These are phyloP conservation scores for Dromococcyx pavoninus DNA, from an alignment of 2,797 vertebrate genomes.

Conservation along the genomic window DNA sequence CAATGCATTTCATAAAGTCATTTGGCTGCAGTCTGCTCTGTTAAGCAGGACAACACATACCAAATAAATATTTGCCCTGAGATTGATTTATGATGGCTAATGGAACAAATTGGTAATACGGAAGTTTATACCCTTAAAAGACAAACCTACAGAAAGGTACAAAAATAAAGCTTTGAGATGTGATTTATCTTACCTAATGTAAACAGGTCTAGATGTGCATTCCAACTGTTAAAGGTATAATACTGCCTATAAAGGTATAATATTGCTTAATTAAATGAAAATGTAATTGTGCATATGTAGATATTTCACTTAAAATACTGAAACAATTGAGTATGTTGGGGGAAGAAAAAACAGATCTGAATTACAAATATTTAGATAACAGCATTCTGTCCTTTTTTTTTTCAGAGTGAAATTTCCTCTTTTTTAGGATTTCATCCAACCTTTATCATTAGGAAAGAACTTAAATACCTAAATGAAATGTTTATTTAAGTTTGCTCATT, in stretches of 20 bases:
- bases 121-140: background rate
- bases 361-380: background rate
- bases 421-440: background rate
- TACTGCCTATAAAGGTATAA: too few species aligned
- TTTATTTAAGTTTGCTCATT: constrained; percentile 20
- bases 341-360: background rate
- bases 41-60: background rate
- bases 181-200: background rate
- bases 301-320: background rate
- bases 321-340: background rate
- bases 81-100: background rate
- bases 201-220: background rate
- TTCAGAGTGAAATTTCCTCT: background rate
- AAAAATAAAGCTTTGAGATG: background rate
- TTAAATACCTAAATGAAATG: background rate
- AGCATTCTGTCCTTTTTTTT: background rate
- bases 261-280: background rate
- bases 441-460: background rate
- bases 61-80: fast-evolving
- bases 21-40: background rate
- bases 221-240: background rate
- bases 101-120: fast-evolving
- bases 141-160: background rate
- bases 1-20: background rate
- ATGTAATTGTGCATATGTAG: background rate